Evolutionary conservation across 1,140 invertebrate species (phyloP).

Genomic region (Anagrus nilaparvatae): DNA sequence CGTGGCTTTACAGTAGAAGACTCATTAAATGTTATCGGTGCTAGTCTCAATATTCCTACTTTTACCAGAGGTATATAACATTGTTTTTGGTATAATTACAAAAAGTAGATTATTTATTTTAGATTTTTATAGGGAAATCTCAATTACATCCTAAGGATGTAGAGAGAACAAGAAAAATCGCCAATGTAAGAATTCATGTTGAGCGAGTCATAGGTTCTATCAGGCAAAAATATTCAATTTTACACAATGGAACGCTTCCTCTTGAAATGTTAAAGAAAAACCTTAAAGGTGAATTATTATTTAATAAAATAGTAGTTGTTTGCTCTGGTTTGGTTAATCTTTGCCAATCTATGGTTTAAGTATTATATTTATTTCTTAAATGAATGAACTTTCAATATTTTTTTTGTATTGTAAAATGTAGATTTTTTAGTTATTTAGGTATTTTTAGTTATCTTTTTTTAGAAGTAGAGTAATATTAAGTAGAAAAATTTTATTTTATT

Average conservation of each 20-base stretch:
- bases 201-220: slow-evolving; percentile 21
- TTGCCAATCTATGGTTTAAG: neutral
- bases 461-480: too few species aligned
- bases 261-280: neutral
- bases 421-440: too few species aligned
- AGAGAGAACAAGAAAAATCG: slow-evolving; percentile 20
- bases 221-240: slow-evolving; percentile 3
- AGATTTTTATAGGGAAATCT: neutral
- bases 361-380: neutral
- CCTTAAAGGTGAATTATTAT: neutral
- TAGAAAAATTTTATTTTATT: too few species aligned
- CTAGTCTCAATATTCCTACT: slow-evolving; percentile 6
- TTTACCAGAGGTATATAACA: slow-evolving; percentile 3
- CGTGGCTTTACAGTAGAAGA: slow-evolving; percentile 21
- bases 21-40: neutral
- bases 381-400: too few species aligned
- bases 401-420: too few species aligned
- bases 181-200: slow-evolving; percentile 23
- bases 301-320: slow-evolving; percentile 1
- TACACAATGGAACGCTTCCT: neutral
- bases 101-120: neutral
- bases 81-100: too few species aligned
- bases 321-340: neutral
- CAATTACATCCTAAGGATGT: slow-evolving; percentile 12
- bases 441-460: too few species aligned